Conservation (phyloP, 2,888 invertebrate genomes). For the Pollenia griseotomentosa region DNA sequence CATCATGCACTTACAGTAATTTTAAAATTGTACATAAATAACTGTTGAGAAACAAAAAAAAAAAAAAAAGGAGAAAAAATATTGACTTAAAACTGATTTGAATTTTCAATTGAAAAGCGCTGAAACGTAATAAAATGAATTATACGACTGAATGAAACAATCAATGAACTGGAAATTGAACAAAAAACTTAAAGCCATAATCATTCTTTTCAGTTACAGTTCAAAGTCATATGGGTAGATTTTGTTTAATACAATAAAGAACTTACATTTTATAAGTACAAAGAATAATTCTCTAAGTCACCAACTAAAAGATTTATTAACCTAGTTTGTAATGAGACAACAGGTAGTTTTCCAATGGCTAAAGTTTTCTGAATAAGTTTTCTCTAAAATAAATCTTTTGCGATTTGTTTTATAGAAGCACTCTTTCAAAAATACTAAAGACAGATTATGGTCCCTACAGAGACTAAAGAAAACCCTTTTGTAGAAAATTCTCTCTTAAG, state of each 20-base stretch:
- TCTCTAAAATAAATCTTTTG: too few relatives aligned
- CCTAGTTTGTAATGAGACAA: too few relatives aligned
- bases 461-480: too few relatives aligned
- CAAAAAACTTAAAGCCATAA: conserved; percentile 9
- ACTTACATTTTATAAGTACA: background rate
- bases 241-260: conserved; percentile 6
- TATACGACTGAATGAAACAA: conserved; percentile 40
- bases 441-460: too few relatives aligned
- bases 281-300: background rate
- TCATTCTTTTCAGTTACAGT: conserved; percentile 6
- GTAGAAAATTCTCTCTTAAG: too few relatives aligned
- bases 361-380: too few relatives aligned
- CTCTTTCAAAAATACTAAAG: too few relatives aligned
- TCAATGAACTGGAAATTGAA: conserved; percentile 56
- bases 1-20: conserved; percentile 5
- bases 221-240: background rate
- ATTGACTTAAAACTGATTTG: conserved; percentile 47
- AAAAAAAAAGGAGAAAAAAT: background rate
- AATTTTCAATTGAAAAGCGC: conserved; percentile 59
- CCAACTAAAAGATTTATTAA: background rate
- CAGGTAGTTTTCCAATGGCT: too few relatives aligned
- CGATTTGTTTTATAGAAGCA: too few relatives aligned
- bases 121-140: conserved; percentile 58
- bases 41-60: background rate
- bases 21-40: conserved; percentile 10